A percentile compares a stretch with the other conserved stretches of the same genome.
These are phyloP conservation scores for Norana najaformis DNA, from an alignment of 2,888 invertebrate species.

Conservation along the genomic window DNA sequence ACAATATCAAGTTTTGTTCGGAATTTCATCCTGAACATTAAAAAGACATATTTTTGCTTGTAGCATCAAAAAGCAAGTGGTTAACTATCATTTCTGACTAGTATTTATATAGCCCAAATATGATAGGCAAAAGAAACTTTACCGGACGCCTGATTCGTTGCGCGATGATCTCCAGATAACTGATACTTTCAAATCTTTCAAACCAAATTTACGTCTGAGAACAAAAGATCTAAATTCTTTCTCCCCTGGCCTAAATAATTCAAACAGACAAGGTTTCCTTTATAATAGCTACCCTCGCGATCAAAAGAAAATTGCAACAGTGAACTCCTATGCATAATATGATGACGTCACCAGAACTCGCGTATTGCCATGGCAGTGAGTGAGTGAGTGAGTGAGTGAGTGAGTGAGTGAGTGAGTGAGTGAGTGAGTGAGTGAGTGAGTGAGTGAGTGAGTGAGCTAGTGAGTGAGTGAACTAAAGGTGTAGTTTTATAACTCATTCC, in stretches of 20 bases:
- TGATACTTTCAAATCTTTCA: neutral
- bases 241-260: neutral
- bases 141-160: neutral
- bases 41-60: no score
- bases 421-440: no score
- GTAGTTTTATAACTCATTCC: no score
- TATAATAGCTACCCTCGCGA: neutral
- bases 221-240: neutral
- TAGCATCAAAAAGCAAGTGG: no score
- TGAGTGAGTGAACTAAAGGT: no score
- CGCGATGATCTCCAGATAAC: neutral
- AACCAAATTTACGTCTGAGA: neutral
- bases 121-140: neutral
- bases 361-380: neutral
- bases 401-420: neutral
- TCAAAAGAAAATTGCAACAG: neutral
- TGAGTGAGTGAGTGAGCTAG: no score
- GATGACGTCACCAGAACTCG: conserved; percentile 2
- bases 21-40: no score
- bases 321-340: neutral
- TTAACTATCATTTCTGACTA: neutral
- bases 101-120: neutral
- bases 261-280: neutral
- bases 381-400: neutral
- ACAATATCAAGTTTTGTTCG: no score